A percentile compares a stretch with the other conserved stretches of the same genome.
Conservation (phyloP, 1,140 invertebrate species). For the Brachionus asplanchnoidis region DNA sequence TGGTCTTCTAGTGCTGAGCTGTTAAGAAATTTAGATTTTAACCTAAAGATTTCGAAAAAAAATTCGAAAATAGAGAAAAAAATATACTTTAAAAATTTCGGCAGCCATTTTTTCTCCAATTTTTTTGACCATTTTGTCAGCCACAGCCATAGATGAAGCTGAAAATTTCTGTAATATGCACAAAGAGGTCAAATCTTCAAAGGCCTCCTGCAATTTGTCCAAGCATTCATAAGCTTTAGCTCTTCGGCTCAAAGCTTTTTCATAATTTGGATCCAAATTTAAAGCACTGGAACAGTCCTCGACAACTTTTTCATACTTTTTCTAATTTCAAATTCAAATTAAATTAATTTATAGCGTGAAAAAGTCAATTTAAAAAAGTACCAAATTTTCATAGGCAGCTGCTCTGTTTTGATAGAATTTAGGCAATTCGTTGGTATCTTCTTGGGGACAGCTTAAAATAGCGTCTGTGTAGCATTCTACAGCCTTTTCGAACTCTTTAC, state of each 20-base stretch:
- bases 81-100: slow-evolving; percentile 5
- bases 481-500: slow-evolving; percentile 78
- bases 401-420: slow-evolving; percentile 93
- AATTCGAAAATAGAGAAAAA: background rate
- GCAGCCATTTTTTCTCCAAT: slow-evolving; percentile 35
- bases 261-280: slow-evolving; percentile 76
- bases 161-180: slow-evolving; percentile 33
- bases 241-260: slow-evolving; percentile 77
- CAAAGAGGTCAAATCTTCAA: slow-evolving; percentile 63
- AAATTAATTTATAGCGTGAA: background rate
- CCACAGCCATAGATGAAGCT: background rate
- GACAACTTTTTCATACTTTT: slow-evolving; percentile 76
- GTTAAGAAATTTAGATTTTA: too few species aligned
- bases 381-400: slow-evolving; percentile 84
- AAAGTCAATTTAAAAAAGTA: slow-evolving; percentile 50
- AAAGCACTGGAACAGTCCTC: slow-evolving; percentile 79
- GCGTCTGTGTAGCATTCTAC: slow-evolving; percentile 80
- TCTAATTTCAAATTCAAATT: slow-evolving; percentile 57
- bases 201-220: slow-evolving; percentile 69
- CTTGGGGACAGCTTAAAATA: slow-evolving; percentile 73
- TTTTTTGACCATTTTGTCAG: slow-evolving; percentile 41
- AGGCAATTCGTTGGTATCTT: slow-evolving; percentile 69
- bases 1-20: too few species aligned
- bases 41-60: background rate
- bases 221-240: slow-evolving; percentile 75